phyloP scores from a whole-genome alignment of 2,113 vertebrate genomes.

The Pteronura brasiliensis region DNA sequence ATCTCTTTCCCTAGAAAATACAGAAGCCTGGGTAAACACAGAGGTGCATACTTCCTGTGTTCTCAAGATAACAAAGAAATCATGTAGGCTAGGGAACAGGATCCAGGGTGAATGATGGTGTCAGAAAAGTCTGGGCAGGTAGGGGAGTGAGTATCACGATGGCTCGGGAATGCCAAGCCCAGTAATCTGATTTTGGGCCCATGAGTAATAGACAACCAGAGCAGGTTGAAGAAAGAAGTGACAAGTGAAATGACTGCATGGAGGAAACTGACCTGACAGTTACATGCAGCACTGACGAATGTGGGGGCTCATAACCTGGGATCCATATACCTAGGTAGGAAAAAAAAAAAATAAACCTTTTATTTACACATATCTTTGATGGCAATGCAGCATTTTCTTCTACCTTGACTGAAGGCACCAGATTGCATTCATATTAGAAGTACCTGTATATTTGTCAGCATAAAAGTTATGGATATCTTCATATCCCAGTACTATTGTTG shows the following conservation, averaged over 20 bases:
- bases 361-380: background rate
- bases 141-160: too few relatives aligned
- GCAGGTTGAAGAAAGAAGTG: background rate
- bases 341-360: background rate
- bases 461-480: background rate
- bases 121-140: background rate
- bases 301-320: background rate
- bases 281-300: background rate
- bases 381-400: background rate
- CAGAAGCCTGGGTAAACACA: background rate
- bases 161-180: background rate
- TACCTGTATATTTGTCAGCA: background rate
- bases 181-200: background rate
- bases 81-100: background rate
- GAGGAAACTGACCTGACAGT: background rate
- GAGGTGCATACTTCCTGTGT: background rate
- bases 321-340: background rate
- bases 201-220: background rate
- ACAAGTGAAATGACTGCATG: background rate
- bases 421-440: background rate
- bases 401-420: background rate
- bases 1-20: conserved; percentile 6
- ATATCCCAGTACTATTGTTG: background rate
- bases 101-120: background rate
- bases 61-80: background rate